These are phyloP conservation scores for Hafferia zeledoni DNA, from an alignment of 2,797 vertebrate species.

Conservation along the genomic window DNA sequence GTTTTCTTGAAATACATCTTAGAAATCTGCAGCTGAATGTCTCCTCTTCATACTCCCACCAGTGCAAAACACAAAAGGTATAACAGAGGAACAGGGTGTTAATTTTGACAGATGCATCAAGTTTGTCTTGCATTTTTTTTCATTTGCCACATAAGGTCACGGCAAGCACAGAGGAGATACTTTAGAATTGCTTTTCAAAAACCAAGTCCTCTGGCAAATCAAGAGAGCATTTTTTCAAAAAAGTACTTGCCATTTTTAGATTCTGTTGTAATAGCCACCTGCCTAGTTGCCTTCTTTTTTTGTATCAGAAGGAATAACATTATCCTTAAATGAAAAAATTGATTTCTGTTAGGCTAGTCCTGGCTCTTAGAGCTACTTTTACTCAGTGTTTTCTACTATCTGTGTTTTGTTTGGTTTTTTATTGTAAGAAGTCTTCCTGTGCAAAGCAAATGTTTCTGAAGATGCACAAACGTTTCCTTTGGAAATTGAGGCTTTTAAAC, in stretches of 20 bases:
- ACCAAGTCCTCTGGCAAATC: background rate
- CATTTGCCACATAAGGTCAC: background rate
- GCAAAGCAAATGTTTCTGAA: background rate
- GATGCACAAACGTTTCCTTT: background rate
- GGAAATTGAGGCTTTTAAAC: background rate
- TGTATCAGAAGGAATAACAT: background rate
- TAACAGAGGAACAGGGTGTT: background rate
- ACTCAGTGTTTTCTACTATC: background rate
- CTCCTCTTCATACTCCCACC: background rate
- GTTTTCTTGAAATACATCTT: background rate
- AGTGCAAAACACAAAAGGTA: background rate
- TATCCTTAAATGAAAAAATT: background rate
- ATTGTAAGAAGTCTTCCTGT: background rate
- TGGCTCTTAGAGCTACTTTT: background rate
- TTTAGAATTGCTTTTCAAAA: slow-evolving; percentile 50
- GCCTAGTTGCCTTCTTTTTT: background rate
- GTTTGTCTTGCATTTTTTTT: background rate
- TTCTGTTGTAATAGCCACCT: background rate
- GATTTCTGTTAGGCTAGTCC: background rate
- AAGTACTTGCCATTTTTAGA: background rate
- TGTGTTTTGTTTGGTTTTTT: background rate
- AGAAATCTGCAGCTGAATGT: background rate
- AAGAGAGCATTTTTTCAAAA: background rate
- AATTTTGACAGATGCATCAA: slow-evolving; percentile 50
- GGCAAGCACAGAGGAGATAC: slow-evolving; percentile 23